Evolutionary conservation across 2,888 invertebrate species (phyloP), one percentile per base, ranked within the genome.

Genomic region (Gasteruption jaculator): DNA sequence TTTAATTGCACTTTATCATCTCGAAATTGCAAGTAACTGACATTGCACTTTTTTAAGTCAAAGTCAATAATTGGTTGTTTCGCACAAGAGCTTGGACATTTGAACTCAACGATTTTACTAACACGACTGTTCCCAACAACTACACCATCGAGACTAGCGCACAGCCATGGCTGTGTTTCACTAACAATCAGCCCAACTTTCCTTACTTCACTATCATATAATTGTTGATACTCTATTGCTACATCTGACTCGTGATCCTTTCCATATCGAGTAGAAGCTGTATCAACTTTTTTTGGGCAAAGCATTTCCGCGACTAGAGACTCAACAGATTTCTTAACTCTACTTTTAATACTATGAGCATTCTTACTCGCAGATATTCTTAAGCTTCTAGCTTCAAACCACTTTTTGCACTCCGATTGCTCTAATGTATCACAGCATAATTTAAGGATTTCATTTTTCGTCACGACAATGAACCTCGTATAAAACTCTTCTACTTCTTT

Each of bases 291-390:
- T 31, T 38, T 38, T 24, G 45, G 47, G 25, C 24, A 27, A 21
- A 50, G 29, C 18, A 52, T 45, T 10, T 47, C 45, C 7, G 31
- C 8, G 6, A 50, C 41, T 26, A 50, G 26, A 20, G 27, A 19
- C 14, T 47, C 43, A 7, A 43, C 31, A 16, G 42, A 14, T 45
- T 47, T 53, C 24, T 14, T 43, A 15, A 11, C 39, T 16, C 34
- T 26, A 22, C 24, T 41, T 47, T 50, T 53, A 21, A 53, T 49
- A 35, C 37, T 43, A 24, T 49, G 53, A 15, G 30, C 43, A 45
- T 51, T 48, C 24, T 36, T 48, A 41, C 49, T 52, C 16, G 48
- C 45, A 37, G 51, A 48, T 22, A 50, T 19, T 43, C 53, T 48
- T 40, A 50, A 43, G 10, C 39, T 16, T 43, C 50, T 41, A 26